Base-by-base conservation (phyloP, 2,113 vertebrate species). In the Serinus canaria region DNA sequence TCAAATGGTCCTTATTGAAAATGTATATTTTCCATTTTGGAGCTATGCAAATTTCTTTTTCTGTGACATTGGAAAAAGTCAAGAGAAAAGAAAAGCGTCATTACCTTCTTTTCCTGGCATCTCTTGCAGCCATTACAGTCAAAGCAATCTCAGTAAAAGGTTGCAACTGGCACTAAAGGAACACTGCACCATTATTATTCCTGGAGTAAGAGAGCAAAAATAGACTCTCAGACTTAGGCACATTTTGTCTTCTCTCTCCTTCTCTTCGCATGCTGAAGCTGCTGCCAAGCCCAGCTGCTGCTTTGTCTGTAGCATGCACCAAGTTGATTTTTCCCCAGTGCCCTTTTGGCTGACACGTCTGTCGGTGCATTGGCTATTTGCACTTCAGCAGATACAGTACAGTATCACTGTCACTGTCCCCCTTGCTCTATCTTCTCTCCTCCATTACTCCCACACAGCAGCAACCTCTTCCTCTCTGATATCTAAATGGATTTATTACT, bases 101-200 rank as follows among this genome's bases (percentile, higher is more conserved):
- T 83, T 94, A 70, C 83, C 69, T 89, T 76, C 64, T 91, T 94
- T 93, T 94, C 72, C 78, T 95, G 96, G 91, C 88, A 80, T 87
- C 72, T 78, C 60, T 86, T 73, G 88, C 78, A 86, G 43, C 64
- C 70, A 35, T 96, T 96, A 90, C 86, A 95, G 59, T 90, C 66
- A 83, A 95, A 95, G 68, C 59, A 94, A 93, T 96, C 93, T 94
- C 92, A 88, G 73, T 93, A 95, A 95, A 95, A 95, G 87, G 84
- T 95, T 96, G 87, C 83, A 85, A 85, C 59, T 96, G 95, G 95
- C 81, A 79, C 75, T 68, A 60, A 88, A 91, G 43, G 59, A 93
- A 44, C 64, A 59, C 56, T 93, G 60, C 92, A 63, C 64, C 75
- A 44, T 83, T 96, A 49, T 93, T 94, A 82, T 94, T 95, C 63